These are phyloP conservation scores for Hippoglossus stenolepis DNA, from an alignment of 2,113 vertebrate genomes.

Conservation along the genomic window DNA sequence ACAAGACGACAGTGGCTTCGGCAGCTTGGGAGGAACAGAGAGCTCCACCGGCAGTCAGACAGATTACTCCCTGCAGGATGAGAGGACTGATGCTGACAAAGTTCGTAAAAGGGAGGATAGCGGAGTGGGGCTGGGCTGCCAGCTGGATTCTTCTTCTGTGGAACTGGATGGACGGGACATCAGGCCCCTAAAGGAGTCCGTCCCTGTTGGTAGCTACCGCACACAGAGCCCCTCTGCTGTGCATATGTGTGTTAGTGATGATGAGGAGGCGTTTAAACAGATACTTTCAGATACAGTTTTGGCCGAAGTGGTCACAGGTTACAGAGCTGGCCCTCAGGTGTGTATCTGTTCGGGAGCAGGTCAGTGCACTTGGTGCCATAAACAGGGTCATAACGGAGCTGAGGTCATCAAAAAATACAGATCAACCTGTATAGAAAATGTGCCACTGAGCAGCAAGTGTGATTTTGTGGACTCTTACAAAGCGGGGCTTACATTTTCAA, in stretches of 20 bases:
- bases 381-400: slow-evolving; percentile 11
- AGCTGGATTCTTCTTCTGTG: slow-evolving; percentile 41
- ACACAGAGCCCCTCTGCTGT: slow-evolving; percentile 62
- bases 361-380: slow-evolving; percentile 76
- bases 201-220: slow-evolving; percentile 57
- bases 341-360: slow-evolving; percentile 76
- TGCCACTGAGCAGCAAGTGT: slow-evolving; percentile 4
- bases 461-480: slow-evolving; percentile 37
- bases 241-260: slow-evolving; percentile 13
- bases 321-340: slow-evolving; percentile 64
- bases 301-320: slow-evolving; percentile 66
- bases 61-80: slow-evolving; percentile 49
- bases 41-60: slow-evolving; percentile 49
- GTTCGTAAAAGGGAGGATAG: slow-evolving; percentile 56
- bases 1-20: slow-evolving; percentile 82
- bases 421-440: slow-evolving; percentile 15
- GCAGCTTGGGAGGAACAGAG: slow-evolving; percentile 73
- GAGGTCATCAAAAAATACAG: slow-evolving; percentile 35
- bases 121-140: slow-evolving; percentile 62
- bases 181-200: slow-evolving; percentile 22
- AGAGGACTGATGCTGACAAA: slow-evolving; percentile 2
- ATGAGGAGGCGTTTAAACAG: slow-evolving; percentile 35
- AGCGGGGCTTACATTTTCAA: neutral
- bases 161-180: slow-evolving; percentile 55
- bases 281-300: slow-evolving; percentile 41